Evolutionary conservation across 2,797 vertebrate species (phyloP).

Genomic region (Sciurus carolinensis): DNA sequence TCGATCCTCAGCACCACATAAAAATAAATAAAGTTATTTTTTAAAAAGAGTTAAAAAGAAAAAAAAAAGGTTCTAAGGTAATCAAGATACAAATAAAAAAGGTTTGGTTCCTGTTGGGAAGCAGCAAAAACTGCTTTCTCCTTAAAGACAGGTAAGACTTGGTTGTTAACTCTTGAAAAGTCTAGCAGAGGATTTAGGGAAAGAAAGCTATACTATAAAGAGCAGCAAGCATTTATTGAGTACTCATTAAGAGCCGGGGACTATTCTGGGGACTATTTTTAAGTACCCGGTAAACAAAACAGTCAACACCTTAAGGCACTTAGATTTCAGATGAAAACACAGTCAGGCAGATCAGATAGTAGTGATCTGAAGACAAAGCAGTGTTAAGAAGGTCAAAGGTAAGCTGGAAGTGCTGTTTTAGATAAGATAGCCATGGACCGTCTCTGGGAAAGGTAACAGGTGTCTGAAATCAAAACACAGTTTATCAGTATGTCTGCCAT

Average conservation of each 20-base stretch:
- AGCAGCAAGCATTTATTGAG: conserved; percentile 14
- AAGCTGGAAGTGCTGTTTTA: conserved; percentile 27
- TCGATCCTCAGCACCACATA: too few species aligned
- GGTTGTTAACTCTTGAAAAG: conserved; percentile 16
- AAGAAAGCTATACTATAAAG: conserved; percentile 11
- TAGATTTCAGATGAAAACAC: background rate
- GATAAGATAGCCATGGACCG: background rate
- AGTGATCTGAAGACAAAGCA: conserved; percentile 11
- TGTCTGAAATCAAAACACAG: conserved; percentile 41
- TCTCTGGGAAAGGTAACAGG: background rate
- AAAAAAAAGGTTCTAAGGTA: background rate
- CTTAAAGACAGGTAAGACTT: conserved; percentile 29
- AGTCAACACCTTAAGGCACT: background rate
- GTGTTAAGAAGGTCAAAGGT: background rate
- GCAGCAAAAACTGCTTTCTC: conserved; percentile 26
- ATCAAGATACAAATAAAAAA: conserved; percentile 45
- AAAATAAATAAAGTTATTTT: too few species aligned
- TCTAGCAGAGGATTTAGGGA: background rate
- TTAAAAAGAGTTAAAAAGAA: too few species aligned
- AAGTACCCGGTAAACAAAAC: conserved; percentile 27
- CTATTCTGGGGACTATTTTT: background rate
- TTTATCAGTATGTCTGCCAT: background rate
- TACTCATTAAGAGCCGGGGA: background rate
- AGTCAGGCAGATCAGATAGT: background rate
- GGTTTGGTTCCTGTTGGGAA: background rate